These are phyloP conservation scores for Eumacrocentrus americanus DNA, from an alignment of 2,888 invertebrate genomes.

Conservation along the genomic window DNA sequence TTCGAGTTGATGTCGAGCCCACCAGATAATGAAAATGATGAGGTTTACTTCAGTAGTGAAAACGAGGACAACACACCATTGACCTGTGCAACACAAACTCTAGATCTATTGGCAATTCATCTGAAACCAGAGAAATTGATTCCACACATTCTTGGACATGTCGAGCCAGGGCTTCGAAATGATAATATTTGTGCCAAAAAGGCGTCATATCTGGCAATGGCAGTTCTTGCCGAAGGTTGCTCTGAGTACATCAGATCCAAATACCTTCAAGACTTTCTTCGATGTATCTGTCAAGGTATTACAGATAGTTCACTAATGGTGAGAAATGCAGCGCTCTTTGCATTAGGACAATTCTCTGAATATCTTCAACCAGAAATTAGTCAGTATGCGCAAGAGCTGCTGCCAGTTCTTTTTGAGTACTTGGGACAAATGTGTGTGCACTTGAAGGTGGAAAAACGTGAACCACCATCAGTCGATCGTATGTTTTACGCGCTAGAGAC, in stretches of 20 bases:
- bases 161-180: conserved; percentile 71
- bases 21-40: conserved; percentile 68
- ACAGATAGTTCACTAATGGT: conserved; percentile 70
- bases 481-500: conserved; percentile 82
- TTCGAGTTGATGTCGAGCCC: conserved; percentile 73
- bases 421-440: conserved; percentile 68
- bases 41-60: conserved; percentile 71
- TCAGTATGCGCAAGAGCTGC: conserved; percentile 72
- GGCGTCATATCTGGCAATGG: conserved; percentile 75
- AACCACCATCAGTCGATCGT: conserved; percentile 71
- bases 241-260: conserved; percentile 75
- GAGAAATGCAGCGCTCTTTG: conserved; percentile 77
- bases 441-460: conserved; percentile 65
- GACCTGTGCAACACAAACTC: conserved; percentile 74
- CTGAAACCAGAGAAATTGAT: conserved; percentile 79
- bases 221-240: conserved; percentile 80
- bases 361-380: conserved; percentile 80
- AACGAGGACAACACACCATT: conserved; percentile 70
- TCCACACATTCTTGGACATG: conserved; percentile 68
- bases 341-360: conserved; percentile 82
- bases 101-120: conserved; percentile 76
- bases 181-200: conserved; percentile 70
- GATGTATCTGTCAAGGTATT: conserved; percentile 75
- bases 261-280: conserved; percentile 73
- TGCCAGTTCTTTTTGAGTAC: conserved; percentile 76